Evolutionary conservation across 2,797 vertebrate genomes (phyloP).

Genomic region (Myotis vivesi): DNA sequence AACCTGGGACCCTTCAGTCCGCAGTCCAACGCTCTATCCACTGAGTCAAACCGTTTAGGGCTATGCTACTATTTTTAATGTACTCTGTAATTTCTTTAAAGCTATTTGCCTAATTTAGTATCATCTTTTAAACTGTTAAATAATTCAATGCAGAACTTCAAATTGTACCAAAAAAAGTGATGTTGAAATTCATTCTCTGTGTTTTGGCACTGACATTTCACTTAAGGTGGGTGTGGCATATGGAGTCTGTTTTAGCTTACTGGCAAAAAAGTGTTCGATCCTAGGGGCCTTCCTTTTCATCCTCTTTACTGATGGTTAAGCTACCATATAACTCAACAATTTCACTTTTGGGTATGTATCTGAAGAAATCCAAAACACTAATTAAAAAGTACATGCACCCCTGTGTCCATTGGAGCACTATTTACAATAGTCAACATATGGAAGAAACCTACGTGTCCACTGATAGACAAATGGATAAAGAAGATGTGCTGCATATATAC

Average conservation of each 20-base stretch:
- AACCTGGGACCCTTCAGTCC: too few relatives aligned
- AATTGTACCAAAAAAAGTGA: neutral
- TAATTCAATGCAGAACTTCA: neutral
- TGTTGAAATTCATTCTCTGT: neutral
- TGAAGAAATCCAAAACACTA: neutral
- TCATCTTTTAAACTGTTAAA: constrained; percentile 6
- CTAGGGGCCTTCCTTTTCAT: neutral
- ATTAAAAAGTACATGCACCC: neutral
- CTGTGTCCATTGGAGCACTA: neutral
- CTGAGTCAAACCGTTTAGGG: too few relatives aligned
- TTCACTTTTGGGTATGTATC: neutral
- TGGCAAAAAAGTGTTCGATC: neutral
- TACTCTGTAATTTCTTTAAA: constrained; percentile 1
- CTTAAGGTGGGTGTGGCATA: neutral
- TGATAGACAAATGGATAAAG: neutral
- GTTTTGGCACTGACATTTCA: neutral
- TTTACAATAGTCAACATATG: neutral
- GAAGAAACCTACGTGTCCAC: neutral
- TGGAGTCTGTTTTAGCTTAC: neutral
- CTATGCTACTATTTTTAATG: neutral
- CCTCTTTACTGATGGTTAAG: neutral
- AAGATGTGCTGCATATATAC: neutral
- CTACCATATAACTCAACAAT: neutral
- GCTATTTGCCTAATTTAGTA: neutral
- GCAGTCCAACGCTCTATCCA: too few relatives aligned